A percentile compares a stretch with the other conserved stretches of the same genome.
These are phyloP conservation scores for Saccostrea cuccullata DNA, from an alignment of 1,140 invertebrate genomes.

Conservation along the genomic window DNA sequence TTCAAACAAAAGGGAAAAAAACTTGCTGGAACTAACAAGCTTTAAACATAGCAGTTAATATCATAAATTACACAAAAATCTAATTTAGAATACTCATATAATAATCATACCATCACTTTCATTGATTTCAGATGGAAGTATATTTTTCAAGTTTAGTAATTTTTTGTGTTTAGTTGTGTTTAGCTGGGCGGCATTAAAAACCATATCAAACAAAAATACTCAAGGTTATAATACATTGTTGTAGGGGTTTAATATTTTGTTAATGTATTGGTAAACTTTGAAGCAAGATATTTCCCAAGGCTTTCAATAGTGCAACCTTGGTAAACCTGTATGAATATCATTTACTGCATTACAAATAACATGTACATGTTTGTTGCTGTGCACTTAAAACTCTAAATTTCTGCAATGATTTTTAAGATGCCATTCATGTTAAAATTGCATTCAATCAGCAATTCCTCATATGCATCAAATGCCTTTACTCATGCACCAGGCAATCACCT, in stretches of 20 bases:
- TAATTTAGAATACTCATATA: too few relatives aligned
- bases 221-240: not conserved
- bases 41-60: too few relatives aligned
- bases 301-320: too few relatives aligned
- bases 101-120: too few relatives aligned
- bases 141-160: not conserved
- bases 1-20: not conserved
- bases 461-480: not conserved
- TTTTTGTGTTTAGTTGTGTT: not conserved
- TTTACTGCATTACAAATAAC: not conserved
- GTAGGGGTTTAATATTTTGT: not conserved
- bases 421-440: not conserved
- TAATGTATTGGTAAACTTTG: not conserved
- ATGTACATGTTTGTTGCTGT: not conserved
- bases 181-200: not conserved
- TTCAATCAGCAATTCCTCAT: not conserved
- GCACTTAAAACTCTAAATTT: not conserved
- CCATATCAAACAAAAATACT: not conserved
- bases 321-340: too few relatives aligned
- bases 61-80: too few relatives aligned
- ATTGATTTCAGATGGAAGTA: too few relatives aligned
- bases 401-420: not conserved
- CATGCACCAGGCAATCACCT: conserved; percentile 15
- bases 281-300: too few relatives aligned
- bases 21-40: too few relatives aligned